These are phyloP conservation scores for Podarcis lilfordi DNA, from an alignment of 2,797 vertebrate species.

Conservation along the genomic window DNA sequence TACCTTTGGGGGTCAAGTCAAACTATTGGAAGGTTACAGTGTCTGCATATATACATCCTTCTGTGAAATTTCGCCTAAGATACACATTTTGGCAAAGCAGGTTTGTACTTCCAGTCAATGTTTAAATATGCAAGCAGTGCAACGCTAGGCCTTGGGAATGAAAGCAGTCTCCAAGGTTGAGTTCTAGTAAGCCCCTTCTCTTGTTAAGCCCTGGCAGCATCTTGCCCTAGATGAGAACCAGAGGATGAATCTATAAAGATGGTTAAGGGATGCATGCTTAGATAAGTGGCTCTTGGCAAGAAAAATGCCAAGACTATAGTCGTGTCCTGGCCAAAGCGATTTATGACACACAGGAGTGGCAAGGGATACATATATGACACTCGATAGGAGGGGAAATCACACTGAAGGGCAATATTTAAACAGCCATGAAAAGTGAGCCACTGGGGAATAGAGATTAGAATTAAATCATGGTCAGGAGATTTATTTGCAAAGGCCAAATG, in stretches of 20 bases:
- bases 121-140: background rate
- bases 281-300: constrained; percentile 22
- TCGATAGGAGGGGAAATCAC: background rate
- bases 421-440: constrained; percentile 30
- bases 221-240: constrained; percentile 8
- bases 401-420: constrained; percentile 13
- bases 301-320: background rate
- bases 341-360: background rate
- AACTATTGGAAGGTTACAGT: too few species aligned
- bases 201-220: background rate
- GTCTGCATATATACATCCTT: too few species aligned
- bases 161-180: background rate
- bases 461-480: constrained; percentile 49
- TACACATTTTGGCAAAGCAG: too few species aligned
- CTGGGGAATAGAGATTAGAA: constrained; percentile 43
- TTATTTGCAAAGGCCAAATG: constrained; percentile 58
- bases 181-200: background rate
- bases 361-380: background rate
- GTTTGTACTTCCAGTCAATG: background rate
- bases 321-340: background rate
- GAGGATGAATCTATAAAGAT: constrained; percentile 38
- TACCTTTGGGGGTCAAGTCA: background rate
- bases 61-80: too few species aligned
- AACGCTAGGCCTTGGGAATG: background rate
- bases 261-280: constrained; percentile 33